Evolutionary conservation across 2,113 vertebrate species (phyloP), one percentile per base, ranked within the genome.

Genomic region (Cichladusa arquata): DNA sequence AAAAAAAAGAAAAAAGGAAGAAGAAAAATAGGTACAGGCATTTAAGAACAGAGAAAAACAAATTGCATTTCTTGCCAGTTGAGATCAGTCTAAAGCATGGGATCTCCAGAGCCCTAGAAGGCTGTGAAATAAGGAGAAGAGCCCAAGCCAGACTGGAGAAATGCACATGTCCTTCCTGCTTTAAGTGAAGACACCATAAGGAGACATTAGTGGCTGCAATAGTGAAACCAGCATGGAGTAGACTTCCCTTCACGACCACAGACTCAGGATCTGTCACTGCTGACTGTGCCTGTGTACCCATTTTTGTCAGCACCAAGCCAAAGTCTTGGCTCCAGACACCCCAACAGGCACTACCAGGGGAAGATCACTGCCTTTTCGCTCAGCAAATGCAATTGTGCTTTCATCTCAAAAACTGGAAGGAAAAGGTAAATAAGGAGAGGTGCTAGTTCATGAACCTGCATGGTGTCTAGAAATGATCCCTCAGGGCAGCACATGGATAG

Each of bases 41-140:
- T 95, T 97, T 97, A 97, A 97, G 96, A 94, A 95, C 73, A 97
- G 93, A 96, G 80, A 84, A 87, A 97, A 95, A 93, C 50, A 95
- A 96, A 95, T 25, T 87, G 60, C 22, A 31, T 76, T 79, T 90
- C 82, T 96, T 96, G 86, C 69, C 93, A 78, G 94, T 45, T 80
- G 57, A 88, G 67, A 78, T 70, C 61, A 84, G 36, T 65, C 88
- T 92, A 69, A 83, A 69, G 34, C 18, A 19, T 2, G 44, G 77
- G 24, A 65, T 86, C 17, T 58, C 36, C 66, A 42, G 77, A 70
- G 56, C 13, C 47, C 53, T n/a, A 76, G 69, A 77, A 69, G 86
- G 26, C 53, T 17, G 31, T 17, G 50, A 66, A 86, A 64, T 40
- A 61, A 86, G 92, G 47, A 71, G 53, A 67, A 88, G 19, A 88